Evolutionary conservation across 2,113 vertebrate genomes (phyloP).

Genomic region (Gymnorhina tibicen): DNA sequence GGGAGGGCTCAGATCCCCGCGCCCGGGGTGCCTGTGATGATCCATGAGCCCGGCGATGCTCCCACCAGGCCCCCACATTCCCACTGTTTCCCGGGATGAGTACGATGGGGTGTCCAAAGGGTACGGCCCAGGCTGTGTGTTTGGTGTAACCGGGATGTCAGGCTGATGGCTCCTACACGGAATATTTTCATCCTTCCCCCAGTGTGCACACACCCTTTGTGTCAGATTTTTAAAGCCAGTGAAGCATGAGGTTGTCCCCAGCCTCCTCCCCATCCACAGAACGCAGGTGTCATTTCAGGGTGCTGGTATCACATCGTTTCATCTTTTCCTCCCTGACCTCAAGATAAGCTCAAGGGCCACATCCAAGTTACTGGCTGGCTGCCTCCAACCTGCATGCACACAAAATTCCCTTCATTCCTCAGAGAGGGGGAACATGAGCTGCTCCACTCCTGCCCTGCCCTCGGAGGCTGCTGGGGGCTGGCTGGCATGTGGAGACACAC

Average conservation of each 20-base stretch:
- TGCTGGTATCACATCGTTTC: background rate
- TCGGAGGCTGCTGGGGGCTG: background rate
- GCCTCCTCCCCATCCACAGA: background rate
- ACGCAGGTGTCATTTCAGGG: background rate
- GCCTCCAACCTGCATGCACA: background rate
- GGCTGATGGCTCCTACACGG: background rate
- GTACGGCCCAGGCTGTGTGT: background rate
- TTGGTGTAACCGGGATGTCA: background rate
- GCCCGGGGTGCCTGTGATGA: background rate
- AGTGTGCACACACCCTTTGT: background rate
- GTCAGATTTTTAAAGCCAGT: background rate
- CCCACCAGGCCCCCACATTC: background rate
- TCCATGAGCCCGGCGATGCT: background rate
- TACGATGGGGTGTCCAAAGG: background rate
- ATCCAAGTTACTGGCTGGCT: background rate
- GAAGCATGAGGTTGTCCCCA: background rate
- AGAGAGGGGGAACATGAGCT: background rate
- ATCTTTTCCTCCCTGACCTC: background rate
- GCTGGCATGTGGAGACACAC: background rate
- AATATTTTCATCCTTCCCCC: background rate
- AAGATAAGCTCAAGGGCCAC: background rate
- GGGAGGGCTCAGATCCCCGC: background rate
- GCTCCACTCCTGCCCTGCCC: background rate
- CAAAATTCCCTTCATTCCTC: conserved; percentile 51
- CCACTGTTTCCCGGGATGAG: background rate